phyloP scores from a whole-genome alignment of 2,113 vertebrate genomes.

The Haemorhous mexicanus region DNA sequence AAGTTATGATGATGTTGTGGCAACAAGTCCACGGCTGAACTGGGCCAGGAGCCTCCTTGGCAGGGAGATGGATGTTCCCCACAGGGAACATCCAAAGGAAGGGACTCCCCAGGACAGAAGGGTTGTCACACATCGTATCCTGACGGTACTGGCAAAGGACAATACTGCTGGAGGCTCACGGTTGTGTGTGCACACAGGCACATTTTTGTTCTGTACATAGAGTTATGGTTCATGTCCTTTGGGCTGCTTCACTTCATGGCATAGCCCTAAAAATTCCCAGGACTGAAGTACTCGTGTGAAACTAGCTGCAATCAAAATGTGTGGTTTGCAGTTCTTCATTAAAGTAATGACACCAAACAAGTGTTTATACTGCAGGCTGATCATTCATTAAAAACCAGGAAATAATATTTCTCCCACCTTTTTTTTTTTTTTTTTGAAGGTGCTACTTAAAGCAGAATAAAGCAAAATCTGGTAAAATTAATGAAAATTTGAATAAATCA shows the following conservation, averaged over 20 bases:
- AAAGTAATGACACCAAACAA: not conserved
- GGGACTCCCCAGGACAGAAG: not conserved
- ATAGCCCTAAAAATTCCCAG: not conserved
- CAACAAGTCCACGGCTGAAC: not conserved
- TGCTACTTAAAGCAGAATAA: not conserved
- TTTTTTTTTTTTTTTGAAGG: not conserved
- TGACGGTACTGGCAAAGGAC: not conserved
- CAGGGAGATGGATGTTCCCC: not conserved
- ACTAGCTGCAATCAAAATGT: not conserved
- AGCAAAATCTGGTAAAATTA: not conserved
- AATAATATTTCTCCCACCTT: not conserved
- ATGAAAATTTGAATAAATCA: not conserved
- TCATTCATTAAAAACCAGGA: not conserved
- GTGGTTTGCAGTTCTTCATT: constrained; percentile 17
- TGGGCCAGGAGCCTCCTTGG: not conserved
- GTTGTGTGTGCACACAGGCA: not conserved
- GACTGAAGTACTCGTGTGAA: not conserved
- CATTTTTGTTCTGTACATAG: not conserved
- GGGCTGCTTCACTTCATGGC: not conserved
- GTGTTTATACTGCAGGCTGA: not conserved
- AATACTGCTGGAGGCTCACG: accelerated
- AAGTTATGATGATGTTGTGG: not conserved
- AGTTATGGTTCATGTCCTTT: not conserved
- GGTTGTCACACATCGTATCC: not conserved
- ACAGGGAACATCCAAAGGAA: not conserved